Percentiles rank a stretch among this genome's conserved stretches.
Evolutionary conservation across 2,797 vertebrate species (phyloP).

Genomic region (Myotis pilosus): DNA sequence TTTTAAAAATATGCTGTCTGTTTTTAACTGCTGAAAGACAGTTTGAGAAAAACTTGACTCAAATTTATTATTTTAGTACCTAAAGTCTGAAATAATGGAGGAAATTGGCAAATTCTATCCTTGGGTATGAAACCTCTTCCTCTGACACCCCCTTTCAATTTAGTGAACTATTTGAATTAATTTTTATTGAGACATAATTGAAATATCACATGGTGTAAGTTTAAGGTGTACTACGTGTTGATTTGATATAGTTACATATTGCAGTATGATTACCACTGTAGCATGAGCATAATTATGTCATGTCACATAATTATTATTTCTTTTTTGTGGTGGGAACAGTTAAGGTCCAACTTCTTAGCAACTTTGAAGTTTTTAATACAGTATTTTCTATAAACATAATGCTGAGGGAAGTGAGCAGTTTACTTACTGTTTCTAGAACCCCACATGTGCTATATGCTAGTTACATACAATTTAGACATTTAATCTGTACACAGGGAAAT

Average conservation of each 20-base stretch:
- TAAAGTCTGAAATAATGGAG: background rate
- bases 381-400: background rate
- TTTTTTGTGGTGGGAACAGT: background rate
- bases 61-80: background rate
- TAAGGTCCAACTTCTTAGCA: background rate
- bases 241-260: background rate
- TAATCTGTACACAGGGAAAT: background rate
- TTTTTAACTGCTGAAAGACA: slow-evolving; percentile 9
- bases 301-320: background rate
- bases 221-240: background rate
- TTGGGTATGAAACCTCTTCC: background rate
- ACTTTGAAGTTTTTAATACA: background rate
- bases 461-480: background rate
- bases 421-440: background rate
- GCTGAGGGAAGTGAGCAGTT: background rate
- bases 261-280: background rate
- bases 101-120: background rate
- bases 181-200: background rate
- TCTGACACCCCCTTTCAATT: background rate
- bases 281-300: background rate
- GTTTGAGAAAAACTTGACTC: background rate
- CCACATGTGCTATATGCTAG: background rate
- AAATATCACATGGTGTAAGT: background rate
- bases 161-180: background rate
- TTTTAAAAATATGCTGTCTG: background rate